Evolutionary conservation across 2,888 invertebrate genomes (phyloP).

Genomic region (Ryuthela nishihirai): DNA sequence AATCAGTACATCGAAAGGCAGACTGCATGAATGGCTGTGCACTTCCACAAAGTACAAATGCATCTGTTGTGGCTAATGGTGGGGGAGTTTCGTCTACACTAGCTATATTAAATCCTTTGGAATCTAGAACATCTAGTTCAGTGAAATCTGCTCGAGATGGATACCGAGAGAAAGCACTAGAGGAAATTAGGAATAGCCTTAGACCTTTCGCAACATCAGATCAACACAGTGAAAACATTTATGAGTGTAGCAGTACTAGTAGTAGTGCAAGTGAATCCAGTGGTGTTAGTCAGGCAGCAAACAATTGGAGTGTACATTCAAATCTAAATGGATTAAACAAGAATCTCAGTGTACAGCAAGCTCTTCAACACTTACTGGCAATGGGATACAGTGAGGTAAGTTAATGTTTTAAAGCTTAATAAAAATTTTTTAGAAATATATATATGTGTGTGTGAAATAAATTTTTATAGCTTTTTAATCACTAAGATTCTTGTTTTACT

Average conservation of each 20-base stretch:
- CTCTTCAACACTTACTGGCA: slow-evolving; percentile 56
- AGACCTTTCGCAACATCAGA: slow-evolving; percentile 68
- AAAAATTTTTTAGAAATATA: too few relatives aligned
- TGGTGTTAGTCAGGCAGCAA: slow-evolving; percentile 26
- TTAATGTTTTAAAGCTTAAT: too few relatives aligned
- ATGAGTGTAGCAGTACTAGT: slow-evolving; percentile 38
- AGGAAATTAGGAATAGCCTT: slow-evolving; percentile 77
- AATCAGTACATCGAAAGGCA: slow-evolving; percentile 26
- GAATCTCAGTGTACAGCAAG: slow-evolving; percentile 56
- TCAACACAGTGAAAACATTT: slow-evolving; percentile 28
- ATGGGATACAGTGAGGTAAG: slow-evolving; percentile 73
- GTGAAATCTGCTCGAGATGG: slow-evolving; percentile 47
- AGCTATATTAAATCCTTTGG: slow-evolving; percentile 8
- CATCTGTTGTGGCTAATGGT: neutral
- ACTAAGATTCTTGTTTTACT: too few relatives aligned
- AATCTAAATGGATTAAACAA: slow-evolving; percentile 31
- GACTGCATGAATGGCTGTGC: slow-evolving; percentile 16
- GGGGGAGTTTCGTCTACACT: too few relatives aligned
- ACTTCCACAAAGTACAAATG: neutral
- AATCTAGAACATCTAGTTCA: slow-evolving; percentile 21
- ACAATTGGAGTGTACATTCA: slow-evolving; percentile 16
- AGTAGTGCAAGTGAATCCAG: slow-evolving; percentile 39
- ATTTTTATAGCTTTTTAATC: too few relatives aligned
- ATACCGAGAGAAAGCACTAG: slow-evolving; percentile 81
- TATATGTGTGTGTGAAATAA: too few relatives aligned